Base-by-base conservation (phyloP, 1,140 invertebrate genomes). In the Sycobia sp. region DNA sequence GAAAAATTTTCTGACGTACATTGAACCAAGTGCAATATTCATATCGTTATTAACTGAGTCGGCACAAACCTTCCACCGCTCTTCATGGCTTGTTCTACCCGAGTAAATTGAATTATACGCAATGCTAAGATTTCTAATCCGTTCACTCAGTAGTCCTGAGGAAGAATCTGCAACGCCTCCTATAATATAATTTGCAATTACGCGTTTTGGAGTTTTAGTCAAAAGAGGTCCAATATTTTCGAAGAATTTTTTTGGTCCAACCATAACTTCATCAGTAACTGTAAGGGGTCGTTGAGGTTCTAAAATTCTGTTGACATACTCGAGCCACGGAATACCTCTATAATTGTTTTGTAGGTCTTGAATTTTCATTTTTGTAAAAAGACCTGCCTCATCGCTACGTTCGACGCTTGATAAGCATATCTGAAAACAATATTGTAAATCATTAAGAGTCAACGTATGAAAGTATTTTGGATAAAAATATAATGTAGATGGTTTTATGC, bases 301-400 rank as follows among this genome's bases (percentile, higher is more conserved):
- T 11, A 96, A 79, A 9, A 95, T 76, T 0, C 79, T 87, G 74
- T 91, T 91, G 68, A 95, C 87, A 72, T 94, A 95, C 47, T 89
- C 85, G 56, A 86, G 71, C 92, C 92, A 94, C 14, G 90, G 86
- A 34, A 93, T 85, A 69, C 86, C 86, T 9, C 89, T 89, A 72
- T 89, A 93, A 53, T 87, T 87, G 18, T 81, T 68, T 71, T 92
- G 87, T 11, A 97, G 73, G 61, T 96, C 86, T 4, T 76, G 76
- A 11, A 96, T 81, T 0, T 87, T 91, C 88, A 95, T 94, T 11
- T 92, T 90, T 74, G 97, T 95, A 79, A 96, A 97, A 1, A 96
- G 82, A n/a, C n/a, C n/a, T n/a, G n/a, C n/a, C n/a, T n/a, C n/a
- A n/a, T n/a, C n/a, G n/a, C n/a, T n/a, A n/a, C n/a, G n/a, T n/a